Conservation (phyloP, 1,140 invertebrate genomes). For the Drosophila sproati region DNA sequence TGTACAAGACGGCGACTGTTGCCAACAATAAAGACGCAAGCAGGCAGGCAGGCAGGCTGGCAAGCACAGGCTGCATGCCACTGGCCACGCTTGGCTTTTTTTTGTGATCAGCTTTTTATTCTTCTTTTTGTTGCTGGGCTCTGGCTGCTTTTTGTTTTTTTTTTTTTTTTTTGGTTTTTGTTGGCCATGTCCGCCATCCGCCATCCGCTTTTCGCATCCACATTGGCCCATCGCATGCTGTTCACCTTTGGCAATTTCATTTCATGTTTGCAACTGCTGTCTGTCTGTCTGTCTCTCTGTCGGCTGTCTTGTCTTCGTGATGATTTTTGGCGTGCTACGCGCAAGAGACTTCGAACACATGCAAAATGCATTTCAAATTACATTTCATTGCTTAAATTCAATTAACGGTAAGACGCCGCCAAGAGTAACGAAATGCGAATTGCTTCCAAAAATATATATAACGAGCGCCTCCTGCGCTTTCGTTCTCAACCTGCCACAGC, state of each 20-base stretch:
- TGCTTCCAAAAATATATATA: slow-evolving; percentile 36
- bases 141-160: not conserved
- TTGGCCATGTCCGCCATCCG: slow-evolving; percentile 26
- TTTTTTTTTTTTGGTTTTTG: slow-evolving; percentile 22
- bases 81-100: slow-evolving; percentile 55
- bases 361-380: slow-evolving; percentile 76
- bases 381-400: slow-evolving; percentile 80
- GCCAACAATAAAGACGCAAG: slow-evolving; percentile 74
- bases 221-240: slow-evolving; percentile 64
- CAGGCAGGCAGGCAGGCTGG: not conserved
- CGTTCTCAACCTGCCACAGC: slow-evolving; percentile 38
- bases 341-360: slow-evolving; percentile 37
- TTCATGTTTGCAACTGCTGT: slow-evolving; percentile 44
- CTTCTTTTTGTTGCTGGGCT: slow-evolving; percentile 8
- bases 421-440: slow-evolving; percentile 33
- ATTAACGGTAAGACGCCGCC: slow-evolving; percentile 57
- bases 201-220: not conserved
- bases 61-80: slow-evolving; percentile 62
- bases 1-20: slow-evolving; percentile 67
- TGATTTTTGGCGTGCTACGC: slow-evolving; percentile 74
- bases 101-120: not conserved
- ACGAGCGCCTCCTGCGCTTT: slow-evolving; percentile 52
- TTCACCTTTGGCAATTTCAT: slow-evolving; percentile 70
- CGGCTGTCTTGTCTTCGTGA: slow-evolving; percentile 33
- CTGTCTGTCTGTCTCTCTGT: slow-evolving; percentile 8